These are phyloP conservation scores for Lithophane ornitopus DNA, from an alignment of 2,888 invertebrate species.

Conservation along the genomic window DNA sequence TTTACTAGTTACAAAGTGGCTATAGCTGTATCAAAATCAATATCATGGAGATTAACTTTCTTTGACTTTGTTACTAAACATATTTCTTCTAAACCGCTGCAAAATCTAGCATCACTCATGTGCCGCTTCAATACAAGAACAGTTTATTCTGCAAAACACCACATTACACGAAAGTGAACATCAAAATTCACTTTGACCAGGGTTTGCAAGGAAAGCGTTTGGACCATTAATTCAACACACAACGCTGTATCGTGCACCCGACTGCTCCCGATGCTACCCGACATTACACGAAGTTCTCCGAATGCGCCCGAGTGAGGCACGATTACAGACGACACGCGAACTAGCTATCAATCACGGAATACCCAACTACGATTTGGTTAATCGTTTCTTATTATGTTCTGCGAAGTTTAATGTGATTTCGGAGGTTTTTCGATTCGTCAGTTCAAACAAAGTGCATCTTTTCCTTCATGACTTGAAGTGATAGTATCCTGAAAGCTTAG, in stretches of 20 bases:
- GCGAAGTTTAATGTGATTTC: conserved; percentile 52
- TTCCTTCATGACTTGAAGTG: neutral
- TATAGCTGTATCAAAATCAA: neutral
- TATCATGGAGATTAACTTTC: neutral
- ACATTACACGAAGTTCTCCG: conserved; percentile 34
- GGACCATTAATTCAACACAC: conserved; percentile 66
- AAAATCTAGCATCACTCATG: neutral
- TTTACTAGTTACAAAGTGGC: neutral
- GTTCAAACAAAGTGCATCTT: conserved; percentile 23
- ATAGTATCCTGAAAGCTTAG: neutral
- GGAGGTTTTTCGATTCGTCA: conserved; percentile 25
- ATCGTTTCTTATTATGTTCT: conserved; percentile 53
- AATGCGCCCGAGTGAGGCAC: conserved; percentile 56
- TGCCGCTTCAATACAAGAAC: conserved; percentile 6
- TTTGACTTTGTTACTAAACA: neutral
- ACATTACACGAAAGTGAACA: conserved; percentile 52
- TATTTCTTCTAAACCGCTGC: neutral
- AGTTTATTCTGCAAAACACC: conserved; percentile 3
- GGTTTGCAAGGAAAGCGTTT: conserved; percentile 35
- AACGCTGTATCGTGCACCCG: conserved; percentile 61
- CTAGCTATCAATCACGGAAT: conserved; percentile 75
- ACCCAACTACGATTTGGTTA: conserved; percentile 52
- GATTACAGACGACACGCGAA: conserved; percentile 72
- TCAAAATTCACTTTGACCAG: conserved; percentile 67
- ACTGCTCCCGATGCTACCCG: conserved; percentile 28